Percentiles rank a stretch among this genome's conserved stretches.
Evolutionary conservation across 2,797 vertebrate genomes (phyloP).

Genomic region (Pseudochirops corinnae): DNA sequence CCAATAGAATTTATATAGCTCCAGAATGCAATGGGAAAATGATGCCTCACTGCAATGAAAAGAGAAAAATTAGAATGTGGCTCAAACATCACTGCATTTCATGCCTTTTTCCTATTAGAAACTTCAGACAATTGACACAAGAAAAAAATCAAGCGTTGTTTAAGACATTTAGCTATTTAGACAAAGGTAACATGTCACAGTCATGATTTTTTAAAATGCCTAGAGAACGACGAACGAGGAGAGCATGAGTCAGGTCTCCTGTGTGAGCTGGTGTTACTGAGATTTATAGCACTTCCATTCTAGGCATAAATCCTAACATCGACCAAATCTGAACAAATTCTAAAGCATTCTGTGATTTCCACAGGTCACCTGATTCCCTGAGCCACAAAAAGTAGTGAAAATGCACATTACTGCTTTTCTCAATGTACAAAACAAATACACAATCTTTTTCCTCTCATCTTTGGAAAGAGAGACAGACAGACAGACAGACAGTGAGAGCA

Average conservation of each 20-base stretch:
- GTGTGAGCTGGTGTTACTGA: slow-evolving; percentile 47
- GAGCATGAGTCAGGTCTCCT: slow-evolving; percentile 27
- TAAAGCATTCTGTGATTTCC: slow-evolving; percentile 48
- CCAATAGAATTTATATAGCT: slow-evolving; percentile 12
- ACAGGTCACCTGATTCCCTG: slow-evolving; percentile 56
- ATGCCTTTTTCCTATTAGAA: slow-evolving; percentile 11
- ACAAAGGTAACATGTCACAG: slow-evolving; percentile 50
- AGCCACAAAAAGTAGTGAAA: slow-evolving; percentile 48
- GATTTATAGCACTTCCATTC: slow-evolving; percentile 41
- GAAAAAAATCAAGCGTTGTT: neutral
- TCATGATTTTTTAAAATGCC: slow-evolving; percentile 39
- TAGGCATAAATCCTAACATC: slow-evolving; percentile 23
- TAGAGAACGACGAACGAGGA: slow-evolving; percentile 8
- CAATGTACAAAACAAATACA: slow-evolving; percentile 44
- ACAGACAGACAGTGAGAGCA: neutral
- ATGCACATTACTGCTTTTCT: slow-evolving; percentile 20
- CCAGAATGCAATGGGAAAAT: slow-evolving; percentile 39
- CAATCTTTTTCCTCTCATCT: slow-evolving; percentile 51
- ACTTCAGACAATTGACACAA: slow-evolving; percentile 14
- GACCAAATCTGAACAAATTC: slow-evolving; percentile 39
- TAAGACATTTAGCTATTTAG: neutral
- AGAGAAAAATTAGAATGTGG: slow-evolving; percentile 43
- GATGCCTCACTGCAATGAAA: slow-evolving; percentile 41
- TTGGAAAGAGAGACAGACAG: neutral
- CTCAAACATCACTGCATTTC: slow-evolving; percentile 41